Percentiles rank a stretch among this genome's conserved stretches.
Evolutionary conservation across 2,888 invertebrate genomes (phyloP).

Genomic region (Phasia obesa): DNA sequence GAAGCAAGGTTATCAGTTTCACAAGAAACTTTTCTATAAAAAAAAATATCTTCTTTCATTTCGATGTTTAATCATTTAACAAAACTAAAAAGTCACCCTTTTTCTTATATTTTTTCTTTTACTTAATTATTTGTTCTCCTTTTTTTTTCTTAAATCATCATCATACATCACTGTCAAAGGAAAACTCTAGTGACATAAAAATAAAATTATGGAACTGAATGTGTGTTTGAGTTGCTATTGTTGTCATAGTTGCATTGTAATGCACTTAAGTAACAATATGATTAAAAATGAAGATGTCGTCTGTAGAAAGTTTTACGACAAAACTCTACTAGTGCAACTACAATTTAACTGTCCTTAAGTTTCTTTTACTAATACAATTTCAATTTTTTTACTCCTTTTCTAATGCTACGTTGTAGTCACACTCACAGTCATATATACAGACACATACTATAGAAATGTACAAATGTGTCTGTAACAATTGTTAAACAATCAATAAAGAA

Average conservation of each 20-base stretch:
- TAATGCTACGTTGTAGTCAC: too few species aligned
- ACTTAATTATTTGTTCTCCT: not conserved
- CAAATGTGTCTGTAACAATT: slow-evolving; percentile 59
- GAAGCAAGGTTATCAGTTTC: too few species aligned
- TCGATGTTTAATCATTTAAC: not conserved
- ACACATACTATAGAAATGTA: not conserved
- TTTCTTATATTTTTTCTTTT: slow-evolving; percentile 11
- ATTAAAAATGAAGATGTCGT: slow-evolving; percentile 67
- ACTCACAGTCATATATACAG: too few species aligned
- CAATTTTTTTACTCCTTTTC: slow-evolving; percentile 32
- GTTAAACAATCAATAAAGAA: slow-evolving; percentile 66
- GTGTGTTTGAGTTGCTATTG: slow-evolving; percentile 22
- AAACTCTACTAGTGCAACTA: slow-evolving; percentile 24
- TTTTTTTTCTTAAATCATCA: slow-evolving; percentile 49
- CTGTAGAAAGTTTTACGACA: slow-evolving; percentile 50
- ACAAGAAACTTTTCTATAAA: slow-evolving; percentile 22
- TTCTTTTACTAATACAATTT: slow-evolving; percentile 35
- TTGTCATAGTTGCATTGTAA: slow-evolving; percentile 65
- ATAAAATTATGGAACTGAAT: slow-evolving; percentile 30
- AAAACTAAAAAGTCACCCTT: slow-evolving; percentile 23
- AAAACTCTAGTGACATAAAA: slow-evolving; percentile 61
- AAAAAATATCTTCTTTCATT: too few species aligned
- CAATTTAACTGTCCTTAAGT: slow-evolving; percentile 29
- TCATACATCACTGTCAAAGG: slow-evolving; percentile 70
- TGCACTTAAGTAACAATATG: slow-evolving; percentile 70